Evolutionary conservation across 2,113 vertebrate genomes (phyloP).

Genomic region (Leiothrix lutea): DNA sequence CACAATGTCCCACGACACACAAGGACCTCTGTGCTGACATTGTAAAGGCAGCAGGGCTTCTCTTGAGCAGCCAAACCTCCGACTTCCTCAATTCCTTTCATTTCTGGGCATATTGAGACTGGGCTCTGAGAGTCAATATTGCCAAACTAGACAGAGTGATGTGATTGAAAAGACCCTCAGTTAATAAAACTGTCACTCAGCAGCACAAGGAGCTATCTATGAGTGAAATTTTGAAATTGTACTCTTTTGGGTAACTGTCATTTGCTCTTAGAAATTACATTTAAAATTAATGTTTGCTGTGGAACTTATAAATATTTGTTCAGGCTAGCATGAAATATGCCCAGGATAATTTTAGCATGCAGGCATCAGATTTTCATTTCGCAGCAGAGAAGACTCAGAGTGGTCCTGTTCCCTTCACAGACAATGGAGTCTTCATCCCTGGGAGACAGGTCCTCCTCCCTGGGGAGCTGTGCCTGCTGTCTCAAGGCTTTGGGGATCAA

Average conservation of each 20-base stretch:
- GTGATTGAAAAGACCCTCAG: neutral
- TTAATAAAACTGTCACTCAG: constrained; percentile 42
- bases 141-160: neutral
- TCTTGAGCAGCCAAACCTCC: constrained; percentile 5
- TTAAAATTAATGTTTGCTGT: constrained; percentile 46
- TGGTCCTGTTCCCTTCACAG: neutral
- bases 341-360: constrained; percentile 8
- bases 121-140: constrained; percentile 2
- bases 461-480: neutral
- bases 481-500: neutral
- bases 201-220: constrained; percentile 32
- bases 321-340: constrained; percentile 1
- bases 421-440: neutral
- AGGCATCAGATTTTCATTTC: neutral
- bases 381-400: neutral
- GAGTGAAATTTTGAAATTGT: constrained; percentile 12
- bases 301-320: constrained; percentile 51
- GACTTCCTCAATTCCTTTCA: neutral
- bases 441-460: neutral
- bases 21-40: neutral
- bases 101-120: neutral
- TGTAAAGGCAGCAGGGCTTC: neutral
- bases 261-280: constrained; percentile 41
- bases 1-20: neutral
- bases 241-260: constrained; percentile 26